Conservation (phyloP, 1,140 invertebrate genomes). For the Drosophila tani region DNA sequence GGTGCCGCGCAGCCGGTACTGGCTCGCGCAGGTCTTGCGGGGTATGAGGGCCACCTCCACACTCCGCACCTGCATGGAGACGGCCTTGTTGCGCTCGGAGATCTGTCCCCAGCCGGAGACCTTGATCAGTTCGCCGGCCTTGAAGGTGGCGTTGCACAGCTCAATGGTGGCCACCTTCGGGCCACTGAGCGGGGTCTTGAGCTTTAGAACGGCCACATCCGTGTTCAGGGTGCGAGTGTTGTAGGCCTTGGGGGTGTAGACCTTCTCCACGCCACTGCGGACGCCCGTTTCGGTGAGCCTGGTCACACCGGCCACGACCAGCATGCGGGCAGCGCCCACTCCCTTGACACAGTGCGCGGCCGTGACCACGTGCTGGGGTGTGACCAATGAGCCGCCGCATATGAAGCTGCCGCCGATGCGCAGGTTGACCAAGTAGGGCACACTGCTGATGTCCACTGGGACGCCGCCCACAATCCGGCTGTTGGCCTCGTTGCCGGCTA, state of each 20-base stretch:
- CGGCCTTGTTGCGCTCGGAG: slow-evolving; percentile 40
- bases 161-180: slow-evolving; percentile 62
- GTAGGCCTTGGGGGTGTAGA: slow-evolving; percentile 66
- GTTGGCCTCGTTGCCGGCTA: slow-evolving; percentile 43
- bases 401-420: slow-evolving; percentile 59
- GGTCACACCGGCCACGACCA: slow-evolving; percentile 62
- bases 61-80: slow-evolving; percentile 65
- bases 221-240: slow-evolving; percentile 61
- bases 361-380: slow-evolving; percentile 64
- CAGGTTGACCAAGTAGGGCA: slow-evolving; percentile 70
- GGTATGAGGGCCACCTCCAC: slow-evolving; percentile 66
- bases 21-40: slow-evolving; percentile 52
- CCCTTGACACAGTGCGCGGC: slow-evolving; percentile 76
- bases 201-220: slow-evolving; percentile 73
- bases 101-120: slow-evolving; percentile 73
- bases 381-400: slow-evolving; percentile 66
- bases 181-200: slow-evolving; percentile 53
- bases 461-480: slow-evolving; percentile 71
- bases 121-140: slow-evolving; percentile 63
- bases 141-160: slow-evolving; percentile 58
- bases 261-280: slow-evolving; percentile 49
- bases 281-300: slow-evolving; percentile 55
- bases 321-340: slow-evolving; percentile 45
- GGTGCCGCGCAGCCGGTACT: slow-evolving; percentile 58
- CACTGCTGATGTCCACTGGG: slow-evolving; percentile 57